Base-by-base conservation (phyloP, 2,797 vertebrate genomes). In the Iguana delicatissima region DNA sequence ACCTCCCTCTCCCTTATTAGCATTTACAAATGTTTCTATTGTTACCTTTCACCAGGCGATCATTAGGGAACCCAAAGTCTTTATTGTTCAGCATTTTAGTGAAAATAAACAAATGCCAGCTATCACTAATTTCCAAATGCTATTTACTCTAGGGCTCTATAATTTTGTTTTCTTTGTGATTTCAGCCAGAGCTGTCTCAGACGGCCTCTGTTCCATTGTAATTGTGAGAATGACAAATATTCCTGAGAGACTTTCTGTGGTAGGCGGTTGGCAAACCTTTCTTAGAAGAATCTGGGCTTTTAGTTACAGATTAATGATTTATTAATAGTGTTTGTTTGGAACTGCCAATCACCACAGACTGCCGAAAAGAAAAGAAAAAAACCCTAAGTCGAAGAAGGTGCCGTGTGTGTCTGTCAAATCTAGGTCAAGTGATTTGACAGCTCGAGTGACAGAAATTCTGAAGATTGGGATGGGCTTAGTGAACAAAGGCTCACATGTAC, bases 241-340 rank as follows among this genome's bases (percentile, higher is more conserved):
- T 95, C 95, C 93, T 89, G 82, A 0, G 91, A 96, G 95, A 94
- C 81, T 90, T 93, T 57, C 82, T 93, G 86, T 86, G 91, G 85
- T 0, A 93, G 90, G 24, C 38, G 94, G 84, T 91, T 94, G 80
- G 74, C 84, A 96, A 95, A 86, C 12, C 87, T 95, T 97, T 90
- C 92, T 91, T 84, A 74, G 91, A 95, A 94, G 82, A 96, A 69
- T 72, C 90, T 91, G 90, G 91, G 96, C 96, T 97, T 91, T 98
- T 96, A 97, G 95, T 96, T 96, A 96, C 95, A 96, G 94, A 97
- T 97, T 96, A 97, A 97, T 98, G 95, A 97, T 98, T 98, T 98
- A 98, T 98, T 98, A 98, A 96, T 95, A 94, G 77, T 93, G 89
- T 96, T 97, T 96, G 97, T 98, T 98, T 98, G 96, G 92, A 96